Percentiles rank a stretch among this genome's conserved stretches.
Evolutionary conservation across 2,888 invertebrate species (phyloP).

Genomic region (Apantesis nais): DNA sequence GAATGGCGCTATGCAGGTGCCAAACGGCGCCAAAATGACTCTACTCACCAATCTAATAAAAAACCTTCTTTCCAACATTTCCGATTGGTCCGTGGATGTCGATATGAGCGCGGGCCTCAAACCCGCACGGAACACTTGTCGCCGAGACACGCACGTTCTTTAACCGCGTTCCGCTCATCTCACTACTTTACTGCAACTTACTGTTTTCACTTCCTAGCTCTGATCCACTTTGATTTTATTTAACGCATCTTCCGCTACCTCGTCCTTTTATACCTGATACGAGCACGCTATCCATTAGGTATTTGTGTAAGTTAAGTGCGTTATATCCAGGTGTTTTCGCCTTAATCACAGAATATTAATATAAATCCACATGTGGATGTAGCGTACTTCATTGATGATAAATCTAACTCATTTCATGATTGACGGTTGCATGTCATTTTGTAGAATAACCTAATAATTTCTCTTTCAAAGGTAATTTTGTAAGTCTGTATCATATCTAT

Average conservation of each 20-base stretch:
- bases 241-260: constrained; percentile 79
- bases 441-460: constrained; percentile 43
- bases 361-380: constrained; percentile 25
- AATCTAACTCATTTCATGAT: constrained; percentile 39
- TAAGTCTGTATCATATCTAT: constrained; percentile 38
- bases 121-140: constrained; percentile 84
- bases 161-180: constrained; percentile 75
- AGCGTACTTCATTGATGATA: constrained; percentile 31
- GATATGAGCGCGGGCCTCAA: constrained; percentile 61
- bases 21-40: constrained; percentile 60
- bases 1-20: constrained; percentile 87
- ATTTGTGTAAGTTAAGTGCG: constrained; percentile 47
- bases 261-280: constrained; percentile 70
- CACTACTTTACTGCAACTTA: constrained; percentile 82
- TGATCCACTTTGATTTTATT: constrained; percentile 72
- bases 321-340: constrained; percentile 35
- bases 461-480: constrained; percentile 54
- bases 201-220: constrained; percentile 78
- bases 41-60: constrained; percentile 53
- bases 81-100: constrained; percentile 61
- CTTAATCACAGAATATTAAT: constrained; percentile 2
- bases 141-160: constrained; percentile 75
- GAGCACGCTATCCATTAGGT: constrained; percentile 74
- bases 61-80: constrained; percentile 26
- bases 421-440: constrained; percentile 54